Percentiles rank a stretch among this genome's conserved stretches.
phyloP scores from a whole-genome alignment of 2,113 vertebrate species.

The Speoplatyrhinus poulsoni region DNA sequence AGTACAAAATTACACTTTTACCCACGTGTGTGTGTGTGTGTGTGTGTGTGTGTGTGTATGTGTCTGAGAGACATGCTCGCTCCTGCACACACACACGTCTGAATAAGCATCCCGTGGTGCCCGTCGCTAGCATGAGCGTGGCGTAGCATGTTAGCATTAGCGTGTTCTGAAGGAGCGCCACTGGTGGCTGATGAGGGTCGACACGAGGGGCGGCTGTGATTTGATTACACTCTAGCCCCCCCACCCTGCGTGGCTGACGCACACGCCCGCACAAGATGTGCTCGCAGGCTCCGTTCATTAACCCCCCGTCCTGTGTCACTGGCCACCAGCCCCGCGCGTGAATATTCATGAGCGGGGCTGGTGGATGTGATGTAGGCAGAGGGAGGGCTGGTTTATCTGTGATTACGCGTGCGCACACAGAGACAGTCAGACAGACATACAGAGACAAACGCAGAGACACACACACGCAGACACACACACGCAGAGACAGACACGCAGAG shows the following conservation, averaged over 20 bases:
- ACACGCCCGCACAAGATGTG: neutral
- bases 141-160: constrained; percentile 31
- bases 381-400: constrained; percentile 37
- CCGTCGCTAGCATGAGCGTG: constrained; percentile 17
- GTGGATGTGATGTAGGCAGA: constrained; percentile 37
- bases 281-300: constrained; percentile 48
- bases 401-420: constrained; percentile 13
- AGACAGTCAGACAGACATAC: neutral
- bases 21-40: neutral
- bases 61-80: too few species aligned
- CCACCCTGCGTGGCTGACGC: constrained; percentile 22
- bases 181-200: constrained; percentile 67
- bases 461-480: neutral
- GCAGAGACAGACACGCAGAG: neutral
- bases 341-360: constrained; percentile 62
- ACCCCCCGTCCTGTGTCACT: constrained; percentile 44
- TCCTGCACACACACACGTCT: neutral
- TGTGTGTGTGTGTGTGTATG: too few species aligned
- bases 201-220: constrained; percentile 61
- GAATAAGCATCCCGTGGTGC: neutral
- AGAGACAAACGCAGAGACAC: neutral
- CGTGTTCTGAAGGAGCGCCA: constrained; percentile 35
- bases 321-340: constrained; percentile 61
- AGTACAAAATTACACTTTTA: neutral
- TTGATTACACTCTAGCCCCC: constrained; percentile 66